phyloP scores from a whole-genome alignment of 2,113 vertebrate genomes.

The Rafetus swinhoei region DNA sequence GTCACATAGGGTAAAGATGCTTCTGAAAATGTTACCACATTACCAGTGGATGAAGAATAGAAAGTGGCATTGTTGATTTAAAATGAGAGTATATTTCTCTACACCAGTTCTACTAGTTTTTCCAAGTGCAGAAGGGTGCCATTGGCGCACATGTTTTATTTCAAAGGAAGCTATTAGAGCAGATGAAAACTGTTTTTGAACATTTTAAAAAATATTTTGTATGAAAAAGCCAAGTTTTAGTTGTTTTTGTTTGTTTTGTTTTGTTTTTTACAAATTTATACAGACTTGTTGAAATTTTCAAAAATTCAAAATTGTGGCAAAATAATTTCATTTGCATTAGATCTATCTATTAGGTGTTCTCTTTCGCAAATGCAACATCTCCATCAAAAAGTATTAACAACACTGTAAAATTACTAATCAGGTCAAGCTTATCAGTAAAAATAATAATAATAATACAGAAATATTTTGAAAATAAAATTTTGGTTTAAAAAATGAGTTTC shows the following conservation, averaged over 20 bases:
- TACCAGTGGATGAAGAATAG: not conserved
- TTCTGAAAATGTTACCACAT: not conserved
- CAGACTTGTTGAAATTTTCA: not conserved
- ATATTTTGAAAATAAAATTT: conserved; percentile 14
- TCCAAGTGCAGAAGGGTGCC: not conserved
- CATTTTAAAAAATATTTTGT: not conserved
- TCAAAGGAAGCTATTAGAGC: not conserved
- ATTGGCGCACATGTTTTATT: not conserved
- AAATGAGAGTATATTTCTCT: not conserved
- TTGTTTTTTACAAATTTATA: not conserved
- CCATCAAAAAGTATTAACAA: not conserved
- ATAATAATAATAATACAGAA: not conserved
- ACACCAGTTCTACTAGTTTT: not conserved
- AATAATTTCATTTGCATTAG: not conserved
- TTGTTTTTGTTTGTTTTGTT: not conserved
- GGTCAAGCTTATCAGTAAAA: not conserved
- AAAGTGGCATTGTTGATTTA: not conserved
- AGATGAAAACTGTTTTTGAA: not conserved
- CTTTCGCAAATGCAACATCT: not conserved
- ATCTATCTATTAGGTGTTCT: conserved; percentile 19
- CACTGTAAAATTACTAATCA: not conserved
- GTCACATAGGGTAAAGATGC: not conserved
- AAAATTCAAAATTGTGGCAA: conserved; percentile 23
- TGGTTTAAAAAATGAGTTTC: not conserved
- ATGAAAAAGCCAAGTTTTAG: not conserved